Percentiles rank a stretch among this genome's conserved stretches.
Conservation (phyloP, 2,113 vertebrate genomes). For the Aptenodytes forsteri region DNA sequence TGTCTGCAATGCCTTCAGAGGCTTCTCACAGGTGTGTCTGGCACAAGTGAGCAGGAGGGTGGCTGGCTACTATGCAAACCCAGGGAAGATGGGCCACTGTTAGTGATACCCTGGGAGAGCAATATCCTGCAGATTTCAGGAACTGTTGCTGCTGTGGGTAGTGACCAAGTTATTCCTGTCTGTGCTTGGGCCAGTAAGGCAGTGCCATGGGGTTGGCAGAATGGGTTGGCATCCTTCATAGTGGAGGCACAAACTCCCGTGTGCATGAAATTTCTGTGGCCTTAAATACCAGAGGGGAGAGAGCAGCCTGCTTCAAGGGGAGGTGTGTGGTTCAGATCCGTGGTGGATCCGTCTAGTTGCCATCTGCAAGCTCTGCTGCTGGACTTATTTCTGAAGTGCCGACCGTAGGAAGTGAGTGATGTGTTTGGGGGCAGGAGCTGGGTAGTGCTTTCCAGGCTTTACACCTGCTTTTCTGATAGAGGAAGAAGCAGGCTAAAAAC, state of each 20-base stretch:
- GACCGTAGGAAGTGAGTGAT: background rate
- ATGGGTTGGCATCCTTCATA: background rate
- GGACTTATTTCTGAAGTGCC: background rate
- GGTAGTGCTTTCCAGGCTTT: background rate
- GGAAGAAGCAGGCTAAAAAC: background rate
- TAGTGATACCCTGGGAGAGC: background rate
- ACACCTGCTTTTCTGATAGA: background rate
- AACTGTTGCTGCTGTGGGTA: background rate
- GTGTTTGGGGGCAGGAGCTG: background rate
- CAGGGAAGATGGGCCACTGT: background rate
- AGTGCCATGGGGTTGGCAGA: background rate
- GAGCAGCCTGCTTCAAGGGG: background rate
- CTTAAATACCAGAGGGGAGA: background rate
- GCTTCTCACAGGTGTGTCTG: fast-evolving
- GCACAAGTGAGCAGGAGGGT: no score
- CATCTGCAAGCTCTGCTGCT: background rate
- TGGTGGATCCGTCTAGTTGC: background rate
- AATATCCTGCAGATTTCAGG: background rate
- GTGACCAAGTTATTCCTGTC: background rate
- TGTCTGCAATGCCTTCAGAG: background rate
- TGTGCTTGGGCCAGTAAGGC: background rate
- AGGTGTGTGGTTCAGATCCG: background rate
- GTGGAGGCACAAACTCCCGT: background rate
- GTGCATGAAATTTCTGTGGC: background rate
- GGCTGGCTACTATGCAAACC: background rate